These are phyloP conservation scores for Tanypteryx hageni DNA, from an alignment of 2,888 invertebrate genomes.

Conservation along the genomic window DNA sequence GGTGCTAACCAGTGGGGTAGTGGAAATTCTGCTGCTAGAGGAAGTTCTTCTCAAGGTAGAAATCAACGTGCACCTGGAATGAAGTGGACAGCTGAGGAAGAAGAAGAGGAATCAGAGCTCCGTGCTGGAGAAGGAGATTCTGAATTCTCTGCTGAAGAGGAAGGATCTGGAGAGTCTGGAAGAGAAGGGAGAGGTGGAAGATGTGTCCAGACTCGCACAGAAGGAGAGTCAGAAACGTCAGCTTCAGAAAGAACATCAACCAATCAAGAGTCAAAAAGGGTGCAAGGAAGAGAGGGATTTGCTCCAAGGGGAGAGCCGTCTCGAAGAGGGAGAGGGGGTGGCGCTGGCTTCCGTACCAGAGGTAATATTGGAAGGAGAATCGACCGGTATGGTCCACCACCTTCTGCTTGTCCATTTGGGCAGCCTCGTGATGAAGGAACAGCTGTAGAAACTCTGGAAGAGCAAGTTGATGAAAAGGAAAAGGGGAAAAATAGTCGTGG, in stretches of 20 bases:
- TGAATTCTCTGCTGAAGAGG: slow-evolving; percentile 50
- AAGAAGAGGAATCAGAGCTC: slow-evolving; percentile 30
- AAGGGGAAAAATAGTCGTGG: slow-evolving; percentile 68
- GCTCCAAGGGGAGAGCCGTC: slow-evolving; percentile 94
- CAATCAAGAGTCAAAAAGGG: slow-evolving; percentile 27
- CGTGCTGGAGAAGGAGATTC: slow-evolving; percentile 53
- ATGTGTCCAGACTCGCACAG: background rate
- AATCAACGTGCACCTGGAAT: slow-evolving; percentile 38
- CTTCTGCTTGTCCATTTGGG: slow-evolving; percentile 86
- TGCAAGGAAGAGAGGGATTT: slow-evolving; percentile 81
- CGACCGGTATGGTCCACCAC: slow-evolving; percentile 88
- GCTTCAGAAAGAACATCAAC: background rate
- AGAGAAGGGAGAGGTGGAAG: slow-evolving; percentile 70
- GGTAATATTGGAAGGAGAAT: slow-evolving; percentile 78
- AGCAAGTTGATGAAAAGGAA: slow-evolving; percentile 70
- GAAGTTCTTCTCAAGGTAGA: background rate
- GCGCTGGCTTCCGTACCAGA: slow-evolving; percentile 71
- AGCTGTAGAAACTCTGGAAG: slow-evolving; percentile 66
- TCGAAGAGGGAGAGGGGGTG: slow-evolving; percentile 86
- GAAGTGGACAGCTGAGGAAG: slow-evolving; percentile 55
- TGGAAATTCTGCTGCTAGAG: background rate
- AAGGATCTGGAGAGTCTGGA: slow-evolving; percentile 32
- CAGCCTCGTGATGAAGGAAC: slow-evolving; percentile 71
- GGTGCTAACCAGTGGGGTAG: slow-evolving; percentile 14
- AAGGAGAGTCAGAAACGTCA: background rate